Evolutionary conservation across 2,797 vertebrate species (phyloP), one percentile per base, ranked within the genome.

Genomic region (Sparus aurata): DNA sequence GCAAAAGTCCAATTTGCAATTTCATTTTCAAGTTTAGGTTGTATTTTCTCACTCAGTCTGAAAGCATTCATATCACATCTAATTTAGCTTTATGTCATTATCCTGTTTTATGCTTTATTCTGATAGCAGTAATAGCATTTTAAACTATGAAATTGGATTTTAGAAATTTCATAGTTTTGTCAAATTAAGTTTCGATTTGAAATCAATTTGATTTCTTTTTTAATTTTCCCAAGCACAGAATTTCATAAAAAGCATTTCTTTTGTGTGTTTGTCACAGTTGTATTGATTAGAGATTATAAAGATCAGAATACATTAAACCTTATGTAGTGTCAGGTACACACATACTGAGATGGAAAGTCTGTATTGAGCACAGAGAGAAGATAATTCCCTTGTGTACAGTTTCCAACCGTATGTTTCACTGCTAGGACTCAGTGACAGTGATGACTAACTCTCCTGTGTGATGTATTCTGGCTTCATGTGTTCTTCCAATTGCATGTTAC

Each of bases 401-500:
- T 10, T 54, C 46, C 7, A 41, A 16, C 25, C n/a, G n/a, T 65
- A 57, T 41, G 22, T 34, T 27, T 41, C 23, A 8, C 43, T 41
- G 49, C 43, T 17, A 22, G 5, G 6, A 22, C 13, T 53, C 25
- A 4, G 27, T 23, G 57, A 67, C 45, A 0, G 34, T 57, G 17
- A 53, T 50, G 18, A 49, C 17, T 63, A 22, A 34, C 74, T 47
- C 30, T 55, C 22, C 11, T 62, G 38, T 67, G 17, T 52, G 10
- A 58, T 69, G 25, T 55, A 18, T 45, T 67, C 30, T 11, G 6
- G 34, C 45, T 77, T 72, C 41, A 71, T 5, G 12, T 16, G 57
- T 73, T 71, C 47, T 77, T 30, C 68, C 46, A 64, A 12, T 41
- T 87, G 77, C 86, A 81, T 85, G 76, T 86, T 83, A 1, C 64